A percentile compares a stretch with the other conserved stretches of the same genome.
phyloP scores from a whole-genome alignment of 1,140 invertebrate species.

The Mya arenaria region DNA sequence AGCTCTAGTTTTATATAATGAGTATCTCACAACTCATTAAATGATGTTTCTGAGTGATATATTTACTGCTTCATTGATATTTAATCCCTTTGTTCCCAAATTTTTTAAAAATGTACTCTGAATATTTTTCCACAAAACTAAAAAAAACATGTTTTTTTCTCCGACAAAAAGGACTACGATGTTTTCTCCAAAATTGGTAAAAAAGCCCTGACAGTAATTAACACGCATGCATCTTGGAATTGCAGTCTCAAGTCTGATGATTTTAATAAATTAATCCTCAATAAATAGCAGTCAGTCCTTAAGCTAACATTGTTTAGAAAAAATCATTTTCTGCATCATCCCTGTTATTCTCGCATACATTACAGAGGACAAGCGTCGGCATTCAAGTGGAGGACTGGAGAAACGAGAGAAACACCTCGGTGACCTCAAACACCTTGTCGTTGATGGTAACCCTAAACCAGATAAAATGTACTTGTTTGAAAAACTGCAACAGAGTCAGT shows the following conservation, averaged over 20 bases:
- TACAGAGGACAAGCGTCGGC: conserved; percentile 49
- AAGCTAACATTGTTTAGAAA: neutral
- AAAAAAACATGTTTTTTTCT: no score
- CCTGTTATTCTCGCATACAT: neutral
- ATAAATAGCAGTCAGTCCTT: neutral
- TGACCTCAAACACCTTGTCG: conserved; percentile 43
- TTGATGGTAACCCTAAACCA: conserved; percentile 46
- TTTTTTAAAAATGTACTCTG: no score
- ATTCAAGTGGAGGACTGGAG: conserved; percentile 46
- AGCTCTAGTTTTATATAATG: no score
- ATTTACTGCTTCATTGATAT: no score
- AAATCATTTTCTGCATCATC: neutral
- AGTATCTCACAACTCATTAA: no score
- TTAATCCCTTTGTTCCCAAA: no score
- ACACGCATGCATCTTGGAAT: neutral
- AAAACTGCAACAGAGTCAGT: conserved; percentile 56
- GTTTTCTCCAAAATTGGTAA: neutral
- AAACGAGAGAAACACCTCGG: conserved; percentile 57
- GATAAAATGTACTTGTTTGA: conserved; percentile 56
- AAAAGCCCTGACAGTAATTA: neutral
- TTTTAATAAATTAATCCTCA: neutral
- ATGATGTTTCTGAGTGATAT: no score
- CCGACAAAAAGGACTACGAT: no score
- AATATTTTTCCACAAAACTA: no score
- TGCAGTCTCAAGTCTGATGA: neutral